Evolutionary conservation across 2,113 vertebrate species (phyloP).

Genomic region (Lepus timidus): DNA sequence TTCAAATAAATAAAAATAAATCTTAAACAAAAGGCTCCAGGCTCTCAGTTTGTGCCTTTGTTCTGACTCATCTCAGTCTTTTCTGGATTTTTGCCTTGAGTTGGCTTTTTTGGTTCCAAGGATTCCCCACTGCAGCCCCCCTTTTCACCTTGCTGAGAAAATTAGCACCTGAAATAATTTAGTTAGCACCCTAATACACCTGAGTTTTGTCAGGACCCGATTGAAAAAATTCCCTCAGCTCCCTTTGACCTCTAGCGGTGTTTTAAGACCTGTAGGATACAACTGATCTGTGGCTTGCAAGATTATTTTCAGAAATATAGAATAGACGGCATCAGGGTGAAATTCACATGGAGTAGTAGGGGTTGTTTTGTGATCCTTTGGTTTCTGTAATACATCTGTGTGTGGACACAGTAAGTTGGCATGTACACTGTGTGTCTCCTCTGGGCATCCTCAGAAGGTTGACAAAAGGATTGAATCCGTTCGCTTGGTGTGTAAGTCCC

Average conservation of each 20-base stretch:
- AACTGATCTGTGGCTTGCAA: not conserved
- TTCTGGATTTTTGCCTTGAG: not conserved
- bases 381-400: not conserved
- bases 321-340: not conserved
- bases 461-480: not conserved
- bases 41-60: not conserved
- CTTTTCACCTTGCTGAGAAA: not conserved
- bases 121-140: not conserved
- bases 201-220: not conserved
- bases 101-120: not conserved
- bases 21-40: too few species aligned
- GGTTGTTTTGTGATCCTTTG: not conserved
- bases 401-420: not conserved
- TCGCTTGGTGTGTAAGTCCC: not conserved
- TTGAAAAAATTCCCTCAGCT: not conserved
- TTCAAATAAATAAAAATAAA: too few species aligned
- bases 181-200: not conserved
- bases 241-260: not conserved
- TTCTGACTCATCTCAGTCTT: not conserved
- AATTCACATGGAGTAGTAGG: not conserved
- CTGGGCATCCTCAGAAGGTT: not conserved
- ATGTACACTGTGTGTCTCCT: not conserved
- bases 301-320: not conserved
- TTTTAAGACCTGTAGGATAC: not conserved
- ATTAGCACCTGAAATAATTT: not conserved